Conservation (phyloP, 2,113 vertebrate species). For the Sialia sialis region DNA sequence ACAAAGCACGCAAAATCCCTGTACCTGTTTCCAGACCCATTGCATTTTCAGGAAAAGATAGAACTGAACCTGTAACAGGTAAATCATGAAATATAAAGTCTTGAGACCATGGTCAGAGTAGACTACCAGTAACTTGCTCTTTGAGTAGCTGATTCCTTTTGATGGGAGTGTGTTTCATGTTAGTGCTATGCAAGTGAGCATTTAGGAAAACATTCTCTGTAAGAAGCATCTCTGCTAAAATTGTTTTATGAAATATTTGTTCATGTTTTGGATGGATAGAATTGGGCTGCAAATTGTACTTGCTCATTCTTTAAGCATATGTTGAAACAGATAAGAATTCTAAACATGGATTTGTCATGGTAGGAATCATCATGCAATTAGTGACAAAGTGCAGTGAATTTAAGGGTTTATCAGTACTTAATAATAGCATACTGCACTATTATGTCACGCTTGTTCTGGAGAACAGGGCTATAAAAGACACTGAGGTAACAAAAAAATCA, state of each 20-base stretch:
- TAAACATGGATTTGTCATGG: not conserved
- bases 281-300: not conserved
- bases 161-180: not conserved
- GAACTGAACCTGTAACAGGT: slow-evolving; percentile 90
- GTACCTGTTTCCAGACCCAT: slow-evolving; percentile 59
- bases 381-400: not conserved
- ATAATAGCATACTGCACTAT: not conserved
- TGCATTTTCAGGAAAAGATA: slow-evolving; percentile 84
- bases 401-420: not conserved
- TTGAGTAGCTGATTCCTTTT: not conserved
- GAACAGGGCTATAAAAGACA: not conserved
- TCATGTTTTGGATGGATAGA: not conserved
- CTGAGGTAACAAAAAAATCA: not conserved
- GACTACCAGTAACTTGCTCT: not conserved
- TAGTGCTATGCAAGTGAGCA: not conserved
- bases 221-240: not conserved
- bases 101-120: not conserved
- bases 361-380: not conserved
- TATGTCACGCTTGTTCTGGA: not conserved
- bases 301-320: not conserved
- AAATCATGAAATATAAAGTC: not conserved
- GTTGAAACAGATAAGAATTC: not conserved
- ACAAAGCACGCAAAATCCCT: slow-evolving; percentile 42
- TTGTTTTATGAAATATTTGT: not conserved
- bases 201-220: not conserved